Evolutionary conservation across 2,888 invertebrate species (phyloP), one percentile per base, ranked within the genome.

Genomic region (Drymonia ruficornis): DNA sequence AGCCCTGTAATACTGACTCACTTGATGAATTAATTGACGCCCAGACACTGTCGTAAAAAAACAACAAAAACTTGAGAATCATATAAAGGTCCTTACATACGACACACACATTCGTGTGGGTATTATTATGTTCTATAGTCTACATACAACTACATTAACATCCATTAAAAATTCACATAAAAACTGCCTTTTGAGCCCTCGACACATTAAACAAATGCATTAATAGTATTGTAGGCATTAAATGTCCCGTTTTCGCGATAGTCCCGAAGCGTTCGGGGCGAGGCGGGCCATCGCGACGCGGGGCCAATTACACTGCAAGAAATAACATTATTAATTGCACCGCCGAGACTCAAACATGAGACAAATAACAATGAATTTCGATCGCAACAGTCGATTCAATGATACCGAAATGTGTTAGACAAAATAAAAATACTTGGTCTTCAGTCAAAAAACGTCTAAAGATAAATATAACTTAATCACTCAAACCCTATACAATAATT

Each of bases 1-100:
- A 74, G 84, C 88, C 88, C 88, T 90, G 88, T 91, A 91, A 91
- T 92, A 92, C 91, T 91, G 91, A 87, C 86, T 86, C 82, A 84
- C 82, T 76, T 78, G 70, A 77, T 80, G 78, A 78, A 75, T 71
- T 83, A 89, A 91, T 90, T 89, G 90, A 90, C 86, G 75, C 73
- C 71, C 67, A 65, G 65, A 74, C 76, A 72, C 68, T 56, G 49
- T 48, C 57, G 63, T 54, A 58, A 59, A 67, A 55, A 53, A 60
- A 65, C 60, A 61, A 63, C 65, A 67, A 74, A 70, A 75, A 75
- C 57, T 61, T 81, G 81, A 83, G 78, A 82, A 83, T 78, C 78
- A 74, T 76, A 71, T 74, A 64, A 65, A 56, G 50, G 65, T 63
- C 61, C 73, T 63, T 61, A 53, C 65, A 61, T 55, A 62, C 56